These are phyloP conservation scores for Leucoma salicis DNA, from an alignment of 2,888 invertebrate species.

Conservation along the genomic window DNA sequence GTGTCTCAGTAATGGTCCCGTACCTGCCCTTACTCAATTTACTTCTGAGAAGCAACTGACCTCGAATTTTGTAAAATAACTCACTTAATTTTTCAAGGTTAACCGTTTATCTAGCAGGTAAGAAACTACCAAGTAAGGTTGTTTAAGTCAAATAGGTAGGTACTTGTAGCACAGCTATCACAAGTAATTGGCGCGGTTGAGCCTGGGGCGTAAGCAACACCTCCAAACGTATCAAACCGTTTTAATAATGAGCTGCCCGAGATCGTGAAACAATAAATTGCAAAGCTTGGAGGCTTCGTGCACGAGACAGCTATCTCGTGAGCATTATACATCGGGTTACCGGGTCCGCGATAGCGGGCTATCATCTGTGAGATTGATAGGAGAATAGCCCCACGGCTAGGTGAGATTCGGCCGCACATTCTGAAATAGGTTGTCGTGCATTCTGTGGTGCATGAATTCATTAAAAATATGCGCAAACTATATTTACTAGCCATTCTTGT, in stretches of 20 bases:
- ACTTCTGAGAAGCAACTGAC: too few relatives aligned
- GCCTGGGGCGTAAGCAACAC: slow-evolving; percentile 78
- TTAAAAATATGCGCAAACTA: slow-evolving; percentile 51
- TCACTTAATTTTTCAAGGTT: too few relatives aligned
- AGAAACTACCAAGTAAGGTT: slow-evolving; percentile 54
- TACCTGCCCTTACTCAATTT: too few relatives aligned
- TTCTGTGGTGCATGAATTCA: slow-evolving; percentile 56
- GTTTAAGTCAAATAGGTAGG: slow-evolving; percentile 70
- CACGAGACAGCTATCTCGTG: slow-evolving; percentile 78
- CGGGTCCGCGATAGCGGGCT: slow-evolving; percentile 66
- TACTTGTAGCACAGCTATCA: slow-evolving; percentile 51
- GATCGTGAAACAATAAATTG: slow-evolving; percentile 83
- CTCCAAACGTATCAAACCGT: slow-evolving; percentile 80
- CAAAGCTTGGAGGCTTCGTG: slow-evolving; percentile 81
- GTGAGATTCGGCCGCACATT: slow-evolving; percentile 63
- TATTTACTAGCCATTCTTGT: slow-evolving; percentile 34
- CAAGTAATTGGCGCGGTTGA: slow-evolving; percentile 73
- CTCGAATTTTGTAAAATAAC: too few relatives aligned
- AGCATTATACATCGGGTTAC: slow-evolving; percentile 79
- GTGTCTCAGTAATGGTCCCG: too few relatives aligned
- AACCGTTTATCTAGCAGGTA: slow-evolving; percentile 31
- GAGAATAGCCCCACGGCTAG: slow-evolving; percentile 75
- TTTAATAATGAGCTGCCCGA: slow-evolving; percentile 80
- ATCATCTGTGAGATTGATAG: slow-evolving; percentile 81
- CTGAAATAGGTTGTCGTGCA: slow-evolving; percentile 49